phyloP scores from a whole-genome alignment of 1,140 invertebrate genomes.

The Drosophila bipectinata region DNA sequence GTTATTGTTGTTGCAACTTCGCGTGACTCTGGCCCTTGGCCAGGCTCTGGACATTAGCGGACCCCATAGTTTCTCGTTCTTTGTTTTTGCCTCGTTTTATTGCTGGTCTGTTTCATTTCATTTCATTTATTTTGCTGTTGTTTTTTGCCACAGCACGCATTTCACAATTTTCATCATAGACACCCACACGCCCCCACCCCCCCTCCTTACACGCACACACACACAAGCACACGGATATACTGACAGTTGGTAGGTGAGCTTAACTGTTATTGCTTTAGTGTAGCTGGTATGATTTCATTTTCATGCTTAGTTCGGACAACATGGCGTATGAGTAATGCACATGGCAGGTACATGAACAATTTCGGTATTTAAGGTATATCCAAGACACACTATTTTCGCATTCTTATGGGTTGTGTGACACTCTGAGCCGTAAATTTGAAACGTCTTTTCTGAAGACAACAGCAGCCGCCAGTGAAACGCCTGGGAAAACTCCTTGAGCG shows the following conservation, averaged over 20 bases:
- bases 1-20: constrained; percentile 61
- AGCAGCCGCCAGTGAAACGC: constrained; percentile 19
- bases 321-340: constrained; percentile 71
- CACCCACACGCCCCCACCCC: constrained; percentile 31
- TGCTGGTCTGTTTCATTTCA: constrained; percentile 44
- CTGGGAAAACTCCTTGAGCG: constrained; percentile 39
- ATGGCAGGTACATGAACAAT: constrained; percentile 16
- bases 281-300: constrained; percentile 74
- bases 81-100: constrained; percentile 43
- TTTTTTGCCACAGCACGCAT: constrained; percentile 55
- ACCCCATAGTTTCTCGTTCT: constrained; percentile 20
- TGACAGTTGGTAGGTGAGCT: constrained; percentile 40
- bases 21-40: constrained; percentile 74
- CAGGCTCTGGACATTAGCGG: constrained; percentile 64
- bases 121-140: constrained; percentile 36
- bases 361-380: not conserved
- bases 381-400: constrained; percentile 1
- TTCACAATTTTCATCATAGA: constrained; percentile 66
- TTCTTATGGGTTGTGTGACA: constrained; percentile 2
- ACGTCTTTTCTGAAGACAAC: not conserved
- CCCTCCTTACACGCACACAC: constrained; percentile 20
- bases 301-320: constrained; percentile 46
- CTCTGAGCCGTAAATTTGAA: constrained; percentile 4
- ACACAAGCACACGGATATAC: constrained; percentile 16
- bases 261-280: constrained; percentile 44